phyloP scores from a whole-genome alignment of 2,113 vertebrate genomes.

The Brachyistius frenatus region DNA sequence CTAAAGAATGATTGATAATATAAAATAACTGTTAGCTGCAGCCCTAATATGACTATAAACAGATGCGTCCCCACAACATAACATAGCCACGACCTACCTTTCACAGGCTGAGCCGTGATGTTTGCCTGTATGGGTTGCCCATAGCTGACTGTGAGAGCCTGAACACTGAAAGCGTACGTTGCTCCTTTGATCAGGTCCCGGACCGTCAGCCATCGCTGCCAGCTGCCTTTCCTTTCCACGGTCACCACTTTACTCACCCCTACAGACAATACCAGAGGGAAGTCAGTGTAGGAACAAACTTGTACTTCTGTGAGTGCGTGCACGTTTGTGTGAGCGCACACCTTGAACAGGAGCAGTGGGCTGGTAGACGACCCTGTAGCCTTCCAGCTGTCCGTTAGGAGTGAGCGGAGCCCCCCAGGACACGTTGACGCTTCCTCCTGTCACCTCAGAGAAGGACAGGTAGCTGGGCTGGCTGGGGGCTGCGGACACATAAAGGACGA shows the following conservation, averaged over 20 bases:
- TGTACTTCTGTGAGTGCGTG: not conserved
- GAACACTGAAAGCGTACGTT: constrained; percentile 91
- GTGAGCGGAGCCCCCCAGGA: constrained; percentile 92
- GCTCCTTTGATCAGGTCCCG: constrained; percentile 91
- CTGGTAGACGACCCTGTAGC: constrained; percentile 94
- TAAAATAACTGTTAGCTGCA: not conserved
- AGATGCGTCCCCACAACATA: not conserved
- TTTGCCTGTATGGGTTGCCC: constrained; percentile 91
- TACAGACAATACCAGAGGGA: constrained; percentile 59
- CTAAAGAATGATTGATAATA: not conserved
- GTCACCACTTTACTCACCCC: constrained; percentile 97
- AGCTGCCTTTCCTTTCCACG: constrained; percentile 92
- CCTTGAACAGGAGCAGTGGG: constrained; percentile 92
- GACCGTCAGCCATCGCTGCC: constrained; percentile 95
- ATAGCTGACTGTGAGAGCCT: constrained; percentile 91
- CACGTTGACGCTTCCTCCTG: constrained; percentile 91
- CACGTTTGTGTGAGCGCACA: constrained; percentile 62
- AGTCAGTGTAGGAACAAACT: constrained; percentile 1
- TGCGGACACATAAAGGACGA: constrained; percentile 68
- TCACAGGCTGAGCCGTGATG: constrained; percentile 90
- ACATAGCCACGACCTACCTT: constrained; percentile 80
- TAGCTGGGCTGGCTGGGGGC: constrained; percentile 92
- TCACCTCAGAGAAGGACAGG: constrained; percentile 93
- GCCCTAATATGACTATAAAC: not conserved
- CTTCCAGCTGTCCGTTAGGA: constrained; percentile 93